Evolutionary conservation across 2,888 invertebrate genomes (phyloP).

Genomic region (Noctuana brunneofusca): DNA sequence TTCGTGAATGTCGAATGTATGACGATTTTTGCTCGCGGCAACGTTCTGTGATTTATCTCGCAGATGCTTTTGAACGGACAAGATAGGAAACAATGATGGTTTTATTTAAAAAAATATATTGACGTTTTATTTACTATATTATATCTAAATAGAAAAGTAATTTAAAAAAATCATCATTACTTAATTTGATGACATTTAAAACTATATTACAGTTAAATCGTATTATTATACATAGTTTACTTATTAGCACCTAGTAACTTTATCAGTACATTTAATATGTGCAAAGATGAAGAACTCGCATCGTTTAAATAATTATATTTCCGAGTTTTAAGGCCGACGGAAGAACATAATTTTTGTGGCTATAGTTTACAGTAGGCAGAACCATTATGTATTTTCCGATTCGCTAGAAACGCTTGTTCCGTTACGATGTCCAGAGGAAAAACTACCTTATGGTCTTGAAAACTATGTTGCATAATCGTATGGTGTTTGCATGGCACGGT

Average conservation of each 20-base stretch:
- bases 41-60: not conserved
- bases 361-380: conserved; percentile 57
- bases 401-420: conserved; percentile 69
- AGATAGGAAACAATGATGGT: too few relatives aligned
- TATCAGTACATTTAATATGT: conserved; percentile 1
- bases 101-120: too few relatives aligned
- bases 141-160: too few relatives aligned
- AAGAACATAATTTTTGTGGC: conserved; percentile 66
- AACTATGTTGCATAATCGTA: conserved; percentile 35
- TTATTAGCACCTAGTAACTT: not conserved
- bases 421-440: conserved; percentile 47
- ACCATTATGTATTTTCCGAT: conserved; percentile 75
- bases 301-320: conserved; percentile 54
- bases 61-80: not conserved
- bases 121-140: too few relatives aligned
- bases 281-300: conserved; percentile 38
- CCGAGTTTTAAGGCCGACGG: conserved; percentile 72
- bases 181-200: not conserved
- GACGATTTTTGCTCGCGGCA: conserved; percentile 33
- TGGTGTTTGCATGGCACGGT: conserved; percentile 16
- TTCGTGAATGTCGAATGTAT: conserved; percentile 46
- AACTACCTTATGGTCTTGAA: conserved; percentile 21
- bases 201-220: not conserved
- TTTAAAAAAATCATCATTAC: too few relatives aligned
- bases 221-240: not conserved